These are phyloP conservation scores for Aporrectodea caliginosa DNA, from an alignment of 1,140 invertebrate genomes.

Conservation along the genomic window DNA sequence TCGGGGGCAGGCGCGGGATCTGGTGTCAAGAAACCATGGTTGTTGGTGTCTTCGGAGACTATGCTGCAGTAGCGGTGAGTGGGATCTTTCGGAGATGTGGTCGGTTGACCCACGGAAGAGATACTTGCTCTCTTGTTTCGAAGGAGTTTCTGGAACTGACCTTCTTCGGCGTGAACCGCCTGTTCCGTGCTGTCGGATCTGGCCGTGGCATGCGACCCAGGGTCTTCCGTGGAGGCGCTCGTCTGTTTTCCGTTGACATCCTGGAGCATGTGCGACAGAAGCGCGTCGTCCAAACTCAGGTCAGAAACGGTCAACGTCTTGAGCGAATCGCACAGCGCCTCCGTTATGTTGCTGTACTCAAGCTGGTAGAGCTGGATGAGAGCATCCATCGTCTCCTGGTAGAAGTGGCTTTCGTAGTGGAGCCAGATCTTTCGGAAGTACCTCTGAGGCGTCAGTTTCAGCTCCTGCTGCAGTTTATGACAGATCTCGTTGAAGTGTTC, in stretches of 20 bases:
- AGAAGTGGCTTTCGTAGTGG: slow-evolving; percentile 30
- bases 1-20: too few species aligned
- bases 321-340: not conserved
- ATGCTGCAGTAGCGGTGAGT: too few species aligned
- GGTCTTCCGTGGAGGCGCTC: not conserved
- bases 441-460: slow-evolving; percentile 1
- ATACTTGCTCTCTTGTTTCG: not conserved
- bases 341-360: not conserved
- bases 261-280: not conserved
- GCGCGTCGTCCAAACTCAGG: slow-evolving; percentile 5
- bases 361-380: slow-evolving; percentile 6
- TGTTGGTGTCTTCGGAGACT: not conserved
- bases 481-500: slow-evolving; percentile 16
- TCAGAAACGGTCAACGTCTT: slow-evolving; percentile 5
- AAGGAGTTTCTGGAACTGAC: not conserved
- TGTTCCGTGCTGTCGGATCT: not conserved
- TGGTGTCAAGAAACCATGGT: not conserved
- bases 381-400: slow-evolving; percentile 14
- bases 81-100: not conserved
- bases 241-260: not conserved
- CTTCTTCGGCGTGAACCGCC: not conserved
- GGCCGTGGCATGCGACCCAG: not conserved
- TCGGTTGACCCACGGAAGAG: not conserved
- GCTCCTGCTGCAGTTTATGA: not conserved
- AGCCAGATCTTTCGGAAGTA: slow-evolving; percentile 26